Conservation (phyloP, 2,113 vertebrate species). For the Naja naja region DNA sequence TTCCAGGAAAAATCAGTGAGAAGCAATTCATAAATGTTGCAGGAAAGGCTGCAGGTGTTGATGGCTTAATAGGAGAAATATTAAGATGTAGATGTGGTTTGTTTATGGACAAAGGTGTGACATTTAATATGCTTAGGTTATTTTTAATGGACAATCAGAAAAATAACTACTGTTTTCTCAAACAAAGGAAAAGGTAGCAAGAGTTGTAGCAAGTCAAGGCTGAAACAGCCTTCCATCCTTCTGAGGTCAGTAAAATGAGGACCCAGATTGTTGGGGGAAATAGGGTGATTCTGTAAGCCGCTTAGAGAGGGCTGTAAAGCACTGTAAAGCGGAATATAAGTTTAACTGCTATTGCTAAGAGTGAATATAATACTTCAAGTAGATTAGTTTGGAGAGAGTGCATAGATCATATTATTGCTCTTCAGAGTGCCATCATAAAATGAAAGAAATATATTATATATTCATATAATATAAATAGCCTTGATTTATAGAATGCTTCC, state of each 20-base stretch:
- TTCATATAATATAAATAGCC: background rate
- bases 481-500: background rate
- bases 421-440: background rate
- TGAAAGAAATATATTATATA: background rate
- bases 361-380: background rate
- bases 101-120: background rate
- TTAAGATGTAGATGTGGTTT: background rate
- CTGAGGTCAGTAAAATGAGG: no score
- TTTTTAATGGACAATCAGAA: background rate
- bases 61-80: background rate
- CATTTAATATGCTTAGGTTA: background rate
- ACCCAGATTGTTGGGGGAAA: no score
- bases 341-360: background rate
- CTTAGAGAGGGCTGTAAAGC: no score
- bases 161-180: background rate
- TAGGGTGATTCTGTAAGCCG: no score
- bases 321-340: no score
- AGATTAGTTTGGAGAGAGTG: background rate
- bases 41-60: background rate
- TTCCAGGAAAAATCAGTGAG: background rate
- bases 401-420: background rate
- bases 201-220: no score
- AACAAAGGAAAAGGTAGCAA: background rate
- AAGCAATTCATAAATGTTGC: background rate
- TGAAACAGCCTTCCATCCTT: no score